phyloP scores from a whole-genome alignment of 2,113 vertebrate species.

The Sturnus vulgaris region DNA sequence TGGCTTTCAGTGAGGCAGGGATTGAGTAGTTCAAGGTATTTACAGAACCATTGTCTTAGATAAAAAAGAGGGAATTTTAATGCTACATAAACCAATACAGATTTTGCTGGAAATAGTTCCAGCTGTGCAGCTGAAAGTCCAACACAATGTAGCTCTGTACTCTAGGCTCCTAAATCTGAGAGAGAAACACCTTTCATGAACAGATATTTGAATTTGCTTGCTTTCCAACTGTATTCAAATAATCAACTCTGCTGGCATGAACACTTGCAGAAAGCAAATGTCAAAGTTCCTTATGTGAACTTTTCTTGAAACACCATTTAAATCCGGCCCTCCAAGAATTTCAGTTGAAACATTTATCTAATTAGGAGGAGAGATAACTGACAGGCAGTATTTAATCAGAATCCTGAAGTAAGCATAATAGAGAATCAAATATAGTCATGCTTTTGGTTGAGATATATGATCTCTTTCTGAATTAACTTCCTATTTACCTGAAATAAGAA shows the following conservation, averaged over 20 bases:
- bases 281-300: not conserved
- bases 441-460: not conserved
- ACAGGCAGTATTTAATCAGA: not conserved
- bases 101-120: not conserved
- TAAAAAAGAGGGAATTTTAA: not conserved
- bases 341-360: not conserved
- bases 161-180: not conserved
- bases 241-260: not conserved
- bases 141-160: not conserved
- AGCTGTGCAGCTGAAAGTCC: not conserved
- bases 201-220: not conserved
- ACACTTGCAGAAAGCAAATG: not conserved
- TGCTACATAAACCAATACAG: not conserved
- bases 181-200: not conserved
- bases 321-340: not conserved
- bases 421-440: not conserved
- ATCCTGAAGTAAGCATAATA: not conserved
- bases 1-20: not conserved
- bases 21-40: not conserved
- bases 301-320: not conserved
- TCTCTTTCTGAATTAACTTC: not conserved
- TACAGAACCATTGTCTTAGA: not conserved
- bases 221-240: slow-evolving; percentile 18
- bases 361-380: not conserved
- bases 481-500: not conserved